Conservation (phyloP, 2,888 invertebrate genomes). For the Bibio marci region DNA sequence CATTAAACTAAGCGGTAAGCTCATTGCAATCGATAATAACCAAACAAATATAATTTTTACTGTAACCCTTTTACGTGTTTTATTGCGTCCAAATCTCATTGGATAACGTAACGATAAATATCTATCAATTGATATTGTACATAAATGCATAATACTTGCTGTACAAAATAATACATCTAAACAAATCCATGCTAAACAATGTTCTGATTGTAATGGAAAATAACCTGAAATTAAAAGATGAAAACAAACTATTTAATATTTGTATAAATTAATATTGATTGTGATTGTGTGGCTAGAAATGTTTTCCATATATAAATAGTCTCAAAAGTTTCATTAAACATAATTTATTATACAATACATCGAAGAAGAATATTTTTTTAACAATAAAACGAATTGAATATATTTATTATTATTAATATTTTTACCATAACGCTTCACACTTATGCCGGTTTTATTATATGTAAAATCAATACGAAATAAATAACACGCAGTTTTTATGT, state of each 20-base stretch:
- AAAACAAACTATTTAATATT: background rate
- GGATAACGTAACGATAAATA: conserved; percentile 83
- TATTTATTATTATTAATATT: too few relatives aligned
- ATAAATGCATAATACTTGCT: conserved; percentile 91
- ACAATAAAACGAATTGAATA: too few relatives aligned
- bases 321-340: too few relatives aligned
- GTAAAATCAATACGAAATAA: too few relatives aligned
- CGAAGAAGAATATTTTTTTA: too few relatives aligned
- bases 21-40: conserved; percentile 84
- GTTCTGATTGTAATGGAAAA: conserved; percentile 64
- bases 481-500: too few relatives aligned
- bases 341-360: too few relatives aligned
- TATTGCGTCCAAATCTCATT: conserved; percentile 82
- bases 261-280: background rate
- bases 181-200: conserved; percentile 88
- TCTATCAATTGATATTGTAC: conserved; percentile 90
- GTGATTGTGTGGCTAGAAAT: too few relatives aligned
- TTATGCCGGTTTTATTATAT: too few relatives aligned
- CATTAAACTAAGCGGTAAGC: conserved; percentile 74
- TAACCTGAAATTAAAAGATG: conserved; percentile 42
- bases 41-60: conserved; percentile 89
- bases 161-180: conserved; percentile 93
- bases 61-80: conserved; percentile 66
- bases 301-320: too few relatives aligned
- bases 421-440: too few relatives aligned